A percentile compares a stretch with the other conserved stretches of the same genome.
These are phyloP conservation scores for Teinopalpus imperialis DNA, from an alignment of 2,888 invertebrate genomes.

Conservation along the genomic window DNA sequence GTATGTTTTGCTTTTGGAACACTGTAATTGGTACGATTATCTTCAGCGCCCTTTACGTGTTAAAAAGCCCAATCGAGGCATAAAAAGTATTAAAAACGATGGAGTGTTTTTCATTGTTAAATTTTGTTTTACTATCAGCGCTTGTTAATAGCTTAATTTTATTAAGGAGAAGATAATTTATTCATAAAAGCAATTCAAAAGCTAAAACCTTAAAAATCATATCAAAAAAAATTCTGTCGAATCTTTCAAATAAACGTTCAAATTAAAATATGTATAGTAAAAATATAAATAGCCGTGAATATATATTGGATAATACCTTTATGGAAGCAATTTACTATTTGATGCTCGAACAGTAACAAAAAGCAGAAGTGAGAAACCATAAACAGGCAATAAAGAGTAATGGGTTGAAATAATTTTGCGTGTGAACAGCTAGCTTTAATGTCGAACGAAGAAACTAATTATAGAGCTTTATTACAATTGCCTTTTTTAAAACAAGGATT, in stretches of 20 bases:
- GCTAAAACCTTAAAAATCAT: too few relatives aligned
- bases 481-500: neutral
- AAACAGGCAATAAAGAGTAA: conserved; percentile 26
- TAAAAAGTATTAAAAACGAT: conserved; percentile 14
- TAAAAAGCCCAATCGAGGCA: conserved; percentile 12
- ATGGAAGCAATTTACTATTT: conserved; percentile 8
- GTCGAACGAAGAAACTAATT: conserved; percentile 12
- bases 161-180: too few relatives aligned
- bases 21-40: conserved; percentile 18
- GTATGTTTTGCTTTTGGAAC: neutral
- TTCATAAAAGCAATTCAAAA: neutral
- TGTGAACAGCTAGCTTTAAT: conserved; percentile 14
- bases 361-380: conserved; percentile 21
- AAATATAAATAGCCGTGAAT: neutral
- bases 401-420: conserved; percentile 21
- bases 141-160: neutral
- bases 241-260: too few relatives aligned
- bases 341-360: conserved; percentile 12
- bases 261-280: too few relatives aligned
- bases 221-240: too few relatives aligned
- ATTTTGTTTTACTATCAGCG: neutral
- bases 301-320: neutral
- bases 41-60: conserved; percentile 9
- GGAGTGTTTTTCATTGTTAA: conserved; percentile 9
- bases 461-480: conserved; percentile 11